Evolutionary conservation across 2,113 vertebrate genomes (phyloP).

Genomic region (Eolophus roseicapilla): DNA sequence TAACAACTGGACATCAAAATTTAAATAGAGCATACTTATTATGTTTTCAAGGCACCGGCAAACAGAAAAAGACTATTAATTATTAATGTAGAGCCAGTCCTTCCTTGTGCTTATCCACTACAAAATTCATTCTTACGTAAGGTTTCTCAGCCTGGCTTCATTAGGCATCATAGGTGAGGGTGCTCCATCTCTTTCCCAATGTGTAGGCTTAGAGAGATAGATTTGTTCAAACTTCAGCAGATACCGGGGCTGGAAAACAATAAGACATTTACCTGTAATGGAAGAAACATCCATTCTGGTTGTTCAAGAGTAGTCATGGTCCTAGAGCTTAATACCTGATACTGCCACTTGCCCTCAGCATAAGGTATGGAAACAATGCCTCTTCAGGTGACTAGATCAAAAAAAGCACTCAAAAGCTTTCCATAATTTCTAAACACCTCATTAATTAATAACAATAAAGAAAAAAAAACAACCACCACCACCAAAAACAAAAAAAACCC

Average conservation of each 20-base stretch:
- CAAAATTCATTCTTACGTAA: conserved; percentile 82
- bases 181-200: conserved; percentile 98
- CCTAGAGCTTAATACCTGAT: not conserved
- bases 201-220: conserved; percentile 96
- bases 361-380: not conserved
- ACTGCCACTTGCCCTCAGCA: not conserved
- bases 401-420: not conserved
- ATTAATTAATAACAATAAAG: not conserved
- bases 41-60: not conserved
- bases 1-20: not conserved
- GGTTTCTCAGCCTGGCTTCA: conserved; percentile 93
- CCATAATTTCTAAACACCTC: not conserved
- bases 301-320: not conserved
- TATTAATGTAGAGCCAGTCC: not conserved
- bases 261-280: not conserved
- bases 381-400: not conserved
- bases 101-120: not conserved
- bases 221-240: conserved; percentile 98
- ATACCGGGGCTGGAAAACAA: conserved; percentile 87
- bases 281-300: not conserved
- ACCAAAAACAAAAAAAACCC: not conserved
- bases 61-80: not conserved
- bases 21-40: not conserved
- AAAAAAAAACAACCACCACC: not conserved
- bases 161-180: conserved; percentile 99